A percentile compares a stretch with the other conserved stretches of the same genome.
phyloP scores from a whole-genome alignment of 2,797 vertebrate species.

The Dryobates pubescens region DNA sequence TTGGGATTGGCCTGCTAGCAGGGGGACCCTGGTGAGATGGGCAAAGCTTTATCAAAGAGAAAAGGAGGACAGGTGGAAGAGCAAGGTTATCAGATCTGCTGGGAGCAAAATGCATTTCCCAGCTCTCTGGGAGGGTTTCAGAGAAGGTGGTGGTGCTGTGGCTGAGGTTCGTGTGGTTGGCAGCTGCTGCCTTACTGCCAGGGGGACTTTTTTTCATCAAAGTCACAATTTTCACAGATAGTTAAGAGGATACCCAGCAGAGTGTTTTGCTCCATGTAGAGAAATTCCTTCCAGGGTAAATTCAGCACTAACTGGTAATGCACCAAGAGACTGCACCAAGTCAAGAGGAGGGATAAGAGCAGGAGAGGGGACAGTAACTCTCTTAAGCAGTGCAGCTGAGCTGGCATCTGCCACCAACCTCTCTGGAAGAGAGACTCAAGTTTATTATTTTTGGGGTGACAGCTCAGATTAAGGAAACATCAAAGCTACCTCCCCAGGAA shows the following conservation, averaged over 20 bases:
- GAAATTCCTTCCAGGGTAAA: neutral
- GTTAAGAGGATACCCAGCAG: fast-evolving
- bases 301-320: neutral
- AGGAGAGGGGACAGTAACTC: fast-evolving
- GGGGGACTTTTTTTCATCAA: neutral
- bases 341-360: fast-evolving
- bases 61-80: neutral
- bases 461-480: neutral
- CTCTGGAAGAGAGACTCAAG: neutral
- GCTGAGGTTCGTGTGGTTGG: fast-evolving
- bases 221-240: fast-evolving
- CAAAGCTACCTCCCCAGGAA: neutral
- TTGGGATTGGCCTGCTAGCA: fast-evolving
- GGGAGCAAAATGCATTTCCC: fast-evolving
- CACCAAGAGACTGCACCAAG: fast-evolving
- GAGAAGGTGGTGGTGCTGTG: fast-evolving
- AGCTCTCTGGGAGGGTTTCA: fast-evolving
- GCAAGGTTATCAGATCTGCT: neutral
- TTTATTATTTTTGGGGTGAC: neutral
- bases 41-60: fast-evolving
- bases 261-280: fast-evolving
- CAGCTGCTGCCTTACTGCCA: neutral
- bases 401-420: neutral
- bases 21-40: fast-evolving
- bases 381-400: fast-evolving